phyloP scores from a whole-genome alignment of 2,888 invertebrate species.

The Heliothis peltigera region DNA sequence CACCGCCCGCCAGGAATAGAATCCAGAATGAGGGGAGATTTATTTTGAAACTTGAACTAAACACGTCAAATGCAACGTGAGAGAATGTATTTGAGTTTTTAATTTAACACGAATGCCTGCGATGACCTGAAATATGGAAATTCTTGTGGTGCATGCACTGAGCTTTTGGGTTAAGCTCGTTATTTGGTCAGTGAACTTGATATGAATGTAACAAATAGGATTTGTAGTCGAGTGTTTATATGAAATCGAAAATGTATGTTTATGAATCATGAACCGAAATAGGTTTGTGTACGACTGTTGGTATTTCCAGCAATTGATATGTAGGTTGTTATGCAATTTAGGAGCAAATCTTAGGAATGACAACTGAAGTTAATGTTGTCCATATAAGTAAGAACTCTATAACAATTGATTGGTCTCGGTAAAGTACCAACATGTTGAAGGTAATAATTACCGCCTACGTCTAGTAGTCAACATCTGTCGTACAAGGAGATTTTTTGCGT shows the following conservation, averaged over 20 bases:
- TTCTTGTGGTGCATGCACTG: slow-evolving; percentile 38
- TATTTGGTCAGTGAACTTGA: slow-evolving; percentile 75
- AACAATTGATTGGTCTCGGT: slow-evolving; percentile 54
- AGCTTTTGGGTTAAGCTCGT: slow-evolving; percentile 58
- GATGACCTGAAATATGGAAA: slow-evolving; percentile 48
- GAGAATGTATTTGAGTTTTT: slow-evolving; percentile 64
- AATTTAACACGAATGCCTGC: slow-evolving; percentile 51
- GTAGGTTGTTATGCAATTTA: slow-evolving; percentile 52
- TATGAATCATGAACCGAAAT: slow-evolving; percentile 71
- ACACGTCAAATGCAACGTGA: slow-evolving; percentile 71
- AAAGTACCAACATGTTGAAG: slow-evolving; percentile 58
- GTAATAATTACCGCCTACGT: slow-evolving; percentile 72
- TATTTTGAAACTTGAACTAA: slow-evolving; percentile 80
- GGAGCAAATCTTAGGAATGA: slow-evolving; percentile 31
- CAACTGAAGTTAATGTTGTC: slow-evolving; percentile 45
- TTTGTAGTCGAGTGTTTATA: slow-evolving; percentile 69
- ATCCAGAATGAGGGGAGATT: slow-evolving; percentile 79
- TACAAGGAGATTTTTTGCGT: slow-evolving; percentile 49
- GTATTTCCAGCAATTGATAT: slow-evolving; percentile 46
- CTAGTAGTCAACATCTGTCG: slow-evolving; percentile 48
- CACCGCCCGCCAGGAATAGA: slow-evolving; percentile 80
- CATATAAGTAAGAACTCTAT: slow-evolving; percentile 47
- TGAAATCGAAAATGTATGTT: slow-evolving; percentile 62
- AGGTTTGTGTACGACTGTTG: slow-evolving; percentile 55
- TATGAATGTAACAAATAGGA: slow-evolving; percentile 60